A percentile compares a stretch with the other conserved stretches of the same genome.
phyloP scores from a whole-genome alignment of 2,888 invertebrate genomes.

The Cryptus armator region DNA sequence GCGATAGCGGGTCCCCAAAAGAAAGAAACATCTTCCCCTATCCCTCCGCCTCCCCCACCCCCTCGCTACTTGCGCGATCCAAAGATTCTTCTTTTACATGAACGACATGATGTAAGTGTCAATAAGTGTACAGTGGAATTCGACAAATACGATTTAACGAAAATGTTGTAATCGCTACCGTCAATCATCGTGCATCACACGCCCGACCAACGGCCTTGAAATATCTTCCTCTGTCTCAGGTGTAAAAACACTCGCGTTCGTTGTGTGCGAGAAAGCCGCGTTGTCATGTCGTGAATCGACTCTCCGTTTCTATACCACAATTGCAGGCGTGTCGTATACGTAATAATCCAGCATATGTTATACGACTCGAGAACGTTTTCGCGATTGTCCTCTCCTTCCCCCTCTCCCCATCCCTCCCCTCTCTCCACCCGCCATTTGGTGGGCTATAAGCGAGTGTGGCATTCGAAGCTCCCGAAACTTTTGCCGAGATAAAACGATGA shows the following conservation, averaged over 20 bases:
- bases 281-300: constrained; percentile 27
- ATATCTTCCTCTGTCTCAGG: constrained; percentile 60
- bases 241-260: constrained; percentile 17
- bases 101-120: constrained; percentile 46
- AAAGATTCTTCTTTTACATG: constrained; percentile 22
- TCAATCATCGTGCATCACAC: constrained; percentile 65
- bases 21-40: constrained; percentile 9
- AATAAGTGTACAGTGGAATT: constrained; percentile 60
- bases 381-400: constrained; percentile 12
- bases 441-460: neutral
- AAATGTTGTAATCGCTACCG: constrained; percentile 49
- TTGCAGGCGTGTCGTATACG: constrained; percentile 8
- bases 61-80: neutral
- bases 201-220: constrained; percentile 63
- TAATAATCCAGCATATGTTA: neutral
- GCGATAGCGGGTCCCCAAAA: constrained; percentile 37
- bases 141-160: constrained; percentile 54
- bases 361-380: neutral
- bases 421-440: neutral
- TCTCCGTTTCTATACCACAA: constrained; percentile 1
- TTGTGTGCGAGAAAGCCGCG: neutral
- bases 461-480: neutral
- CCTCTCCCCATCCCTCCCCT: neutral
- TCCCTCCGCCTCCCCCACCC: neutral
- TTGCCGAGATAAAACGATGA: neutral